Evolutionary conservation across 2,888 invertebrate genomes (phyloP), one percentile per base, ranked within the genome.

Genomic region (Cephalotes varians): DNA sequence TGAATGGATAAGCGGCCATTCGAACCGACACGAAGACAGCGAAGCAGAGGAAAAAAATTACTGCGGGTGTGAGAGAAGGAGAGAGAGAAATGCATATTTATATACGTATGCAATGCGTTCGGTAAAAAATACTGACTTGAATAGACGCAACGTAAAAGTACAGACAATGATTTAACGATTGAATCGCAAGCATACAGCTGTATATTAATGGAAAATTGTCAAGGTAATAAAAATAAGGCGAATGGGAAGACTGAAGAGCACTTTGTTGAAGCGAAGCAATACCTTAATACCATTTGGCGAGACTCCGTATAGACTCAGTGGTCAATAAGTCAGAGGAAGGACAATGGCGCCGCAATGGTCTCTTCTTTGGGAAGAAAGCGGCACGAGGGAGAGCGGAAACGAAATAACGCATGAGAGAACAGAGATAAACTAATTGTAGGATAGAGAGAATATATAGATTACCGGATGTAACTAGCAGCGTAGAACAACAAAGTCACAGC

Each of bases 1-100:
- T 85, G 87, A 87, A 87, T 87, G 87, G 87, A 87, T 81, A 87
- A 88, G 83, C 71, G 83, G 37, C 76, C 62, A 54, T 49, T 65
- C 85, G 83, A 74, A 31, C 64, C 81, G 86, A 77, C 67, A 82
- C 81, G 79, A 82, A 79, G 60, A 69, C 58, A 65, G 51, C 69
- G 64, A 81, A 72, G 31, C 56, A 79, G 47, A 81, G 74, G 56
- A 72, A 71, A 69, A 58, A 65, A 64, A 82, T 69, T 44, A 74
- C 54, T 18, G 73, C 44, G 34, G 34, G 44, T 76, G 31, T 37
- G 44, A 47, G 72, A 44, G 76, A 44, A n/a, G n/a, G n/a, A n/a
- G n/a, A 60, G 58, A 79, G 74, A 58, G 71, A 80, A 56, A 67
- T n/a, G 34, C 2, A 72, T 58, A 86, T 40, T 12, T 40, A 7